Evolutionary conservation across 2,888 invertebrate species (phyloP).

Genomic region (Tupiocoris notatus): DNA sequence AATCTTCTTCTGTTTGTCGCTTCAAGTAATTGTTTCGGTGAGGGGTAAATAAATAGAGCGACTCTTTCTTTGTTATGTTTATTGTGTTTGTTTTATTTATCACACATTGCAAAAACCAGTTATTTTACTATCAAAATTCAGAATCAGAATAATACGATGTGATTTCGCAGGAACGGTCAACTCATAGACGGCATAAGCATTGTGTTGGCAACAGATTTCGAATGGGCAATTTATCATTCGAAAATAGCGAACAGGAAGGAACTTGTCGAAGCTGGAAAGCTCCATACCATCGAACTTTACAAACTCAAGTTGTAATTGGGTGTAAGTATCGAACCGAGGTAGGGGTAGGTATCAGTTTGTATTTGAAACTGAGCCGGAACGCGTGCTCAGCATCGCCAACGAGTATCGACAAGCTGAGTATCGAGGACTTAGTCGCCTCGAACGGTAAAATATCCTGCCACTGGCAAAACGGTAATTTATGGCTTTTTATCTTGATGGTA

Average conservation of each 20-base stretch:
- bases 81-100: too few relatives aligned
- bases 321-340: slow-evolving; percentile 29
- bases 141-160: too few relatives aligned
- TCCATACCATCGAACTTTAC: slow-evolving; percentile 18
- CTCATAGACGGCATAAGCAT: too few relatives aligned
- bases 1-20: too few relatives aligned
- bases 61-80: too few relatives aligned
- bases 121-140: too few relatives aligned
- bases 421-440: neutral
- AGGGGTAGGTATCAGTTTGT: slow-evolving; percentile 39
- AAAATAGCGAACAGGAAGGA: neutral
- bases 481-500: neutral
- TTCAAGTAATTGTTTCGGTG: too few relatives aligned
- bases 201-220: too few relatives aligned
- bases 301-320: slow-evolving; percentile 41
- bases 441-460: neutral
- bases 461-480: neutral
- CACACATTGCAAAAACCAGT: too few relatives aligned
- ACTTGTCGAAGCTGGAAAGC: slow-evolving; percentile 1
- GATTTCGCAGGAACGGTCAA: too few relatives aligned
- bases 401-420: neutral
- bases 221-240: neutral
- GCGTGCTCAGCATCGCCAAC: slow-evolving; percentile 31
- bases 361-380: slow-evolving; percentile 32
- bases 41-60: too few relatives aligned